Evolutionary conservation across 1,140 invertebrate species (phyloP), one percentile per base, ranked within the genome.

Genomic region (Drosophila lacertosa): DNA sequence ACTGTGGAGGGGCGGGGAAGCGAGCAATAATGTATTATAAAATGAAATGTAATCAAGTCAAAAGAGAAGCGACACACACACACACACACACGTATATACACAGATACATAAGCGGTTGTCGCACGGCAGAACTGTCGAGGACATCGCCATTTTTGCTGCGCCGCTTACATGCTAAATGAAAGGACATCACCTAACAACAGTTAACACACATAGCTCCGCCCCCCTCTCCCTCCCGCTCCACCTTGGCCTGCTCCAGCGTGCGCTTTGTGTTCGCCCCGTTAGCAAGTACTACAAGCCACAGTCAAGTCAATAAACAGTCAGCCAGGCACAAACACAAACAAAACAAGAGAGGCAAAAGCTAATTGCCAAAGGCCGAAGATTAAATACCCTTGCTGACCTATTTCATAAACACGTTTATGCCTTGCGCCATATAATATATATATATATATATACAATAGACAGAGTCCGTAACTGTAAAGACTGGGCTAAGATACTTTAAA

Each of bases 31-130:
- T 65, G 53, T 73, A 65, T 84, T 77, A 84, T 84, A 79, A 76
- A 79, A 64, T 53, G 67, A 63, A 83, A 83, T 73, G 78, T 83
- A 83, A 83, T 83, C 80, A 84, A 83, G 80, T 58, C 76, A 73
- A 51, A 65, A 70, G 67, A 70, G 50, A 70, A 70, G 51, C 59
- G 42, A 9, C 33, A 29, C 40, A 62, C 40, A 40, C 65, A 62
- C 53, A 32, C 48, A 40, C 16, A 9, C 22, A 37, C 35, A 58
- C 45, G 32, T 26, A 29, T 32, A 40, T 18, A 54, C 35, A 58
- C 20, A 51, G 13, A 51, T 4, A 15, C 5, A 11, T 2, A 48
- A 2, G 39, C 26, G 44, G 24, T 39, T 63, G 67, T 69, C 50
- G 79, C 72, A 59, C 54, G 54, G 64, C 79, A 82, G 77, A 77